Conservation (phyloP, 2,888 invertebrate species). For the Aelia acuminata region DNA sequence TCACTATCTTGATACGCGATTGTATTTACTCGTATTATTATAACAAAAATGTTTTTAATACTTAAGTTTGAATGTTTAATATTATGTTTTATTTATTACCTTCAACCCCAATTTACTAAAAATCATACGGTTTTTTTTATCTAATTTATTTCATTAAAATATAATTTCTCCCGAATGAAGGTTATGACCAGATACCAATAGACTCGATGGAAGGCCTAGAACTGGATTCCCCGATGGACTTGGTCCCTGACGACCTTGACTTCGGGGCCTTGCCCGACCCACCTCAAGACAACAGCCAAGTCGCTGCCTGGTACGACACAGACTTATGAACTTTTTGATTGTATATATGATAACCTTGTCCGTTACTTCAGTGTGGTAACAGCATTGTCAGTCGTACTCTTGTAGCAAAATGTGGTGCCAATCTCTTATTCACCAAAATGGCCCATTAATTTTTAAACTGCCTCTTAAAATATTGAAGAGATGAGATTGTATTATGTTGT, state of each 20-base stretch:
- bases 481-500: background rate
- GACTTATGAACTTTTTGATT: slow-evolving; percentile 79
- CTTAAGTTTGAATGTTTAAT: too few species aligned
- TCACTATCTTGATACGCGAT: too few species aligned
- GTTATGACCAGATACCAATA: slow-evolving; percentile 98
- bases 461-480: background rate
- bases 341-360: slow-evolving; percentile 25
- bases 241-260: slow-evolving; percentile 81
- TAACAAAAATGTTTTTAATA: too few species aligned
- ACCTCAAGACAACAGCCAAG: slow-evolving; percentile 90
- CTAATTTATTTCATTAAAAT: background rate
- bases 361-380: slow-evolving; percentile 22
- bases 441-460: background rate
- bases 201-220: slow-evolving; percentile 96
- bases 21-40: too few species aligned
- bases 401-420: slow-evolving; percentile 10
- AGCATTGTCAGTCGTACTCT: background rate
- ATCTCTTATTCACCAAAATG: slow-evolving; percentile 18
- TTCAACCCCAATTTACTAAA: too few species aligned
- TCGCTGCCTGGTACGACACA: slow-evolving; percentile 98
- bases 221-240: slow-evolving; percentile 87
- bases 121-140: too few species aligned
- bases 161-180: slow-evolving; percentile 71
- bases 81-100: too few species aligned
- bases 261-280: slow-evolving; percentile 86